Evolutionary conservation across 2,888 invertebrate genomes (phyloP), one percentile per base, ranked within the genome.

Genomic region (Megalurothrips usitatus): DNA sequence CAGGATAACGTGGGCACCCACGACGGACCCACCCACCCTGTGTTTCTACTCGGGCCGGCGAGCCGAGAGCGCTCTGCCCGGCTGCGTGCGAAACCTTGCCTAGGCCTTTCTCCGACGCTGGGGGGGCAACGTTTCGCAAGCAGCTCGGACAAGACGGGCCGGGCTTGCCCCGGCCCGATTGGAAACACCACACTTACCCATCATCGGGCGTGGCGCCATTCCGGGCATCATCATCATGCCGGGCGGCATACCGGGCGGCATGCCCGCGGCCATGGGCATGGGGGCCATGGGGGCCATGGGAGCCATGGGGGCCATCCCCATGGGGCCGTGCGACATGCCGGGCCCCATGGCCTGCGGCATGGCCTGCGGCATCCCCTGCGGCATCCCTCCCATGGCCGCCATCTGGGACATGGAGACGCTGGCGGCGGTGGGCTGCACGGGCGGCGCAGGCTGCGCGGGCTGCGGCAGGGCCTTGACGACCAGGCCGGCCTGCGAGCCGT

Each of bases 261-360:
- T 81, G 34, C 82, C 80, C 75, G 83, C 81, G 11, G 80, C 81
- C 82, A 81, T 82, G 12, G 81, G 82, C 79, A 79, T 83, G 49
- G 83, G 82, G 78, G 83, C 82, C 48, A 83, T 89, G 0, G 89
- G 88, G 6, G 90, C 19, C 52, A 52, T 52, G 8, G 52, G 52
- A 8, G 52, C 52, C 52, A 52, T 52, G 52, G 52, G 88, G 89
- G 91, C 90, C 90, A 92, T 91, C 91, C 91, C 91, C 86, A 91
- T 90, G 0, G 89, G 88, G 17, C 89, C 87, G 83, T 90, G 90
- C 0, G 89, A 89, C 83, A 88, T 87, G 8, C 87, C 87, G 23
- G 79, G 28, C 47, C 81, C 81, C n/a, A 82, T 82, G 78, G 82
- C 68, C 68, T 75, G 68, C 12, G 68, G 68, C 68, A 75, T 75